A percentile compares a stretch with the other conserved stretches of the same genome.
Evolutionary conservation across 2,888 invertebrate genomes (phyloP).

Genomic region (Luperina testacea): DNA sequence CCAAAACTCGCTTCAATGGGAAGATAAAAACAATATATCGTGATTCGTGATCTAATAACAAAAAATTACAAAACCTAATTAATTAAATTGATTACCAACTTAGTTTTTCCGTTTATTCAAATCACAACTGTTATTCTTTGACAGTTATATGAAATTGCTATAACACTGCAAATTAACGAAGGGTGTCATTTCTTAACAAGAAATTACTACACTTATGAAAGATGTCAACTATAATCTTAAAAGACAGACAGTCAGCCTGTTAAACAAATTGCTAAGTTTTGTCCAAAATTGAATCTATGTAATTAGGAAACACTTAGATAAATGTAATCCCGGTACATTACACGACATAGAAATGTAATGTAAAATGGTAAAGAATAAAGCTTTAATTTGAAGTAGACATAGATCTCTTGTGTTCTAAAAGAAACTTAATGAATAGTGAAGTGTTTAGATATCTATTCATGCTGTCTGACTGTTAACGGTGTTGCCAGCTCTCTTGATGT

Average conservation of each 20-base stretch:
- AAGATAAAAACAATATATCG: not conserved
- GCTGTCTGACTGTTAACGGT: slow-evolving; percentile 58
- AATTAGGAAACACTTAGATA: slow-evolving; percentile 80
- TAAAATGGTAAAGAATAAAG: slow-evolving; percentile 87
- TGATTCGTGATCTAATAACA: not conserved
- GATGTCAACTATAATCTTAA: not conserved
- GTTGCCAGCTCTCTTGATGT: slow-evolving; percentile 47
- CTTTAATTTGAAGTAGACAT: slow-evolving; percentile 89
- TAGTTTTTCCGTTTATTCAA: not conserved
- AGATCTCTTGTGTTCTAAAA: slow-evolving; percentile 85
- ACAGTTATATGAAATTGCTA: not conserved
- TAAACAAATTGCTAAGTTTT: slow-evolving; percentile 63
- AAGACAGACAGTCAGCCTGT: not conserved
- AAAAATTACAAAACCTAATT: not conserved
- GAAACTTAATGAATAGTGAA: slow-evolving; percentile 78
- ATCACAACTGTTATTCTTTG: not conserved
- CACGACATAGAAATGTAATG: slow-evolving; percentile 75
- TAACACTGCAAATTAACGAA: not conserved
- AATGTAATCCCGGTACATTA: slow-evolving; percentile 78
- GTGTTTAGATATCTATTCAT: slow-evolving; percentile 56
- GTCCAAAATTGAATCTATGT: slow-evolving; percentile 69
- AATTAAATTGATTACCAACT: not conserved
- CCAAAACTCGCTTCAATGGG: not conserved
- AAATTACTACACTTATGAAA: not conserved
- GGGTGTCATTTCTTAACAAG: not conserved